Base-by-base conservation (phyloP, 2,797 vertebrate species). In the Danio kyathit region DNA sequence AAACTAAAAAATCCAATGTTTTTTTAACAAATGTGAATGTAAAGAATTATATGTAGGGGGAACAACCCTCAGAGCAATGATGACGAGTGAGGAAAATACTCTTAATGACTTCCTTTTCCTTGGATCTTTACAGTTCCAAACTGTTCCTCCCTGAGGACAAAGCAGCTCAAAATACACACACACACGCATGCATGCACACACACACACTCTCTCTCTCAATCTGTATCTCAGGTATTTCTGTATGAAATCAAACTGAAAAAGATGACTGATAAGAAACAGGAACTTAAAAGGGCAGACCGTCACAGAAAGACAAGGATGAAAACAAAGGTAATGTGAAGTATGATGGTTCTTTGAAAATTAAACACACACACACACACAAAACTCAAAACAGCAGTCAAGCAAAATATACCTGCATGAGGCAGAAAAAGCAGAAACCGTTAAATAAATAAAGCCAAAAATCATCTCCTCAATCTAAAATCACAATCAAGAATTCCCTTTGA, bases 101-200 rank as follows among this genome's bases (percentile, higher is more conserved):
- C 19, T 49, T 86, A 82, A 75, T 80, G 79, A 38, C 52, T 74
- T 85, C 81, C 82, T 85, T 72, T 61, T 60, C 49, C 59, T 74
- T 48, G 79, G 59, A 79, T 76, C 64, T 69, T 75, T 64, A 79
- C 29, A n/a, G 46, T 70, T 49, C 13, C 12, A 56, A 78, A 61
- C 38, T 29, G 29, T 29, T 29, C 29, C 52, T 57, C 11, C 40
- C 29, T 46, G 12, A 38, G 44, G 19, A 79, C 51, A 66, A 78
- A 38, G 29, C 69, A 69, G 41, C 21, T 44, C 44, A 10, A 61
- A 16, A 76, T 10, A 65, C 41, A 57, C 72, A 73, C 60, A 46
- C 38, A 73, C 51, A 21, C n/a, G n/a, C n/a, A n/a, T n/a, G n/a
- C 14, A 61, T 12, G 40, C 46, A 69, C n/a, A 21, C 66, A 29